Conservation (phyloP, 1,140 invertebrate species). For the Sarcophaga bullata region DNA sequence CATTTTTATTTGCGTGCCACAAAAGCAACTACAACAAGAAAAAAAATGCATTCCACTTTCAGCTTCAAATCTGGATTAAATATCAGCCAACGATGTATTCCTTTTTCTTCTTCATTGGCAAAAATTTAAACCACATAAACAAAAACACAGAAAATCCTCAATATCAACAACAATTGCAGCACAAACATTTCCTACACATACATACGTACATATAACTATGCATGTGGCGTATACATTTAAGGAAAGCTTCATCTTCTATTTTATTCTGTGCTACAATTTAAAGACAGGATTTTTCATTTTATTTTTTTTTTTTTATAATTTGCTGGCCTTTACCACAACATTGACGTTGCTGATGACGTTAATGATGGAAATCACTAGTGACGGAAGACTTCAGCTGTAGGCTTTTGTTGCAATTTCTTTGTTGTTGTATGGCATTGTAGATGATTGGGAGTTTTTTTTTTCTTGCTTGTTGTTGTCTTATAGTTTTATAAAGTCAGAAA, state of each 20-base stretch:
- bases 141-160: conserved; percentile 16
- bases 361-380: conserved; percentile 40
- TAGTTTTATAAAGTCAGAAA: conserved; percentile 43
- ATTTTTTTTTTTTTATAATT: neutral
- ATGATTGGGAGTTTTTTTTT: conserved; percentile 35
- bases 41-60: conserved; percentile 36
- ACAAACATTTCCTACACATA: conserved; percentile 28
- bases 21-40: neutral
- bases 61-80: conserved; percentile 38
- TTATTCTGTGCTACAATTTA: neutral
- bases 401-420: conserved; percentile 33
- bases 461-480: conserved; percentile 44
- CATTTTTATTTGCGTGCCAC: conserved; percentile 27
- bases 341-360: conserved; percentile 29
- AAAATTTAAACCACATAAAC: conserved; percentile 4
- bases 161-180: conserved; percentile 27
- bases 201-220: no score
- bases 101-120: neutral
- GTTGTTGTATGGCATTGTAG: neutral
- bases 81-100: conserved; percentile 21
- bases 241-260: neutral
- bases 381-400: conserved; percentile 39
- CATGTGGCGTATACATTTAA: neutral
- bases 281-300: conserved; percentile 12
- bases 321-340: neutral